phyloP scores from a whole-genome alignment of 2,797 vertebrate species.

The Danio tinwini region DNA sequence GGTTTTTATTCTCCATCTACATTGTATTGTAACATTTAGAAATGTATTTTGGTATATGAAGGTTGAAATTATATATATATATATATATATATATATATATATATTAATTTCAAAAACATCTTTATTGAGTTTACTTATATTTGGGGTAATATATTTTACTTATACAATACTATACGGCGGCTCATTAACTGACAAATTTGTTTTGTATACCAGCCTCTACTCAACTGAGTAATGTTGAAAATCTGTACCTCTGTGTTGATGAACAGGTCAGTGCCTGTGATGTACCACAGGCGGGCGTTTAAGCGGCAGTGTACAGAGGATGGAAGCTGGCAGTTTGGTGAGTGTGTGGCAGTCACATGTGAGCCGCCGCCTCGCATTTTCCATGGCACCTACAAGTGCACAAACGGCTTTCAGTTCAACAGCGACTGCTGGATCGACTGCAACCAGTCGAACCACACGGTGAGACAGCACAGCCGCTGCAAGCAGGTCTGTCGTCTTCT shows the following conservation, averaged over 20 bases:
- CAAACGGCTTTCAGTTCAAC: constrained; percentile 93
- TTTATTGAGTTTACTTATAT: no score
- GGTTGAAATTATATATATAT: no score
- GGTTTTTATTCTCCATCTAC: no score
- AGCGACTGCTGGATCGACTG: constrained; percentile 94
- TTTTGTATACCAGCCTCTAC: not conserved
- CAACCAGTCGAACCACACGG: constrained; percentile 81
- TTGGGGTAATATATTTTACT: no score
- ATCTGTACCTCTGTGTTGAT: not conserved
- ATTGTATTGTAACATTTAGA: no score
- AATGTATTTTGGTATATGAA: no score
- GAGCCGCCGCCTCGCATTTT: constrained; percentile 91
- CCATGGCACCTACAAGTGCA: constrained; percentile 93
- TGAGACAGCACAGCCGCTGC: constrained; percentile 80
- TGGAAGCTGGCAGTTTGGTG: constrained; percentile 89
- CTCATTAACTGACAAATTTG: no score
- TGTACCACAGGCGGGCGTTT: constrained; percentile 85
- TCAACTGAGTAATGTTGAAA: not conserved
- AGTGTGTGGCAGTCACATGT: constrained; percentile 92
- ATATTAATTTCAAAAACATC: no score
- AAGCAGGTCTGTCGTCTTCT: constrained; percentile 81
- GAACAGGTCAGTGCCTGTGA: constrained; percentile 36
- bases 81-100: no score
- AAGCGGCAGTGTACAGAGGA: constrained; percentile 95
- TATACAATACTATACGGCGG: no score